Base-by-base conservation (phyloP, 2,113 vertebrate species). In the Bambusicola thoracicus region DNA sequence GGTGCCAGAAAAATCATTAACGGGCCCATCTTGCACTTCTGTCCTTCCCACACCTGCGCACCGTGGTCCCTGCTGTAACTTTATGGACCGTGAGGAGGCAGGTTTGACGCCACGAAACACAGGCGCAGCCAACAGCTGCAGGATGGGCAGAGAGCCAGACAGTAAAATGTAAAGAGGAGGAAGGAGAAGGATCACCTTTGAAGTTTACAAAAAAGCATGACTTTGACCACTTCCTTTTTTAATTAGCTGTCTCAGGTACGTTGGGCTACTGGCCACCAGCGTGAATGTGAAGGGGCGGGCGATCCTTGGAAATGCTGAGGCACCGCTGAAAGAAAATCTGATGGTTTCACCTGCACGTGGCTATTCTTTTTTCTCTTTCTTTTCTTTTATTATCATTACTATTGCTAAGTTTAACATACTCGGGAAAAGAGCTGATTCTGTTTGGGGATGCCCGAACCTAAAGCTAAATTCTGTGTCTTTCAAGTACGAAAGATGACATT, bases 51-150 rank as follows among this genome's bases (percentile, higher is more conserved):
- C 98, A 98, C 98, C 98, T 98, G 98, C 92, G 27, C 84, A 93
- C 46, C 93, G 75, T 3, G 89, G 89, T 96, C 95, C 96, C 97
- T 96, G 97, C 96, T 95, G 97, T 94, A 97, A 81, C 92, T 98
- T 98, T 98, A 98, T 98, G 97, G 97, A 97, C 96, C 95, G 83
- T 87, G 96, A 98, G 98, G 98, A 98, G 98, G 97, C 98, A 98
- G 98, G 95, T 98, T 98, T 98, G 98, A 98, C 97, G 96, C 98
- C 97, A 22, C 49, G 93, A 96, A 95, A 96, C 96, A 91, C 93
- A 81, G 94, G 91, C 96, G 82, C 81, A 68, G 95, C 96, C 86
- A 85, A 96, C 98, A 98, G 98, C 98, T 98, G 98, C 98, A 96
- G 96, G 96, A 94, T 34, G 84, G 95, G 80, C 92, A 94, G 95